Base-by-base conservation (phyloP, 1,140 invertebrate species). In the Monochamus saltuarius region DNA sequence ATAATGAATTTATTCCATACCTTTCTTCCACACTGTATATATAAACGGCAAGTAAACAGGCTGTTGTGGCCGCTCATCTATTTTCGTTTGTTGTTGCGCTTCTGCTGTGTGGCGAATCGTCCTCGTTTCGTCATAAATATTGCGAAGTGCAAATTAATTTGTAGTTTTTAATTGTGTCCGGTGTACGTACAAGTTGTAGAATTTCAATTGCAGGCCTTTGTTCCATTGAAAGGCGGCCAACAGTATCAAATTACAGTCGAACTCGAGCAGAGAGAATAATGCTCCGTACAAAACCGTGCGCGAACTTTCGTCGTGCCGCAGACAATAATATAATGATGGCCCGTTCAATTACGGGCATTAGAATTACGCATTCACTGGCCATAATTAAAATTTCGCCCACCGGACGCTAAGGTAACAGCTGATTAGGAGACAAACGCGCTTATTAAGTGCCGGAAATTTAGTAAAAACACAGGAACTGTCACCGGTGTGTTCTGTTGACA, bases 141-240 rank as follows among this genome's bases (percentile, higher is more conserved):
- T 54, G 39, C 38, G n/a, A 36, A 47, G 59, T 19, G 49, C 46
- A 62, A 57, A 62, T 62, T 62, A 62, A 62, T 62, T 62, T 57
- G 60, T 62, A 58, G 54, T 62, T 62, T 62, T 62, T 62, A 62
- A 62, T 62, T 62, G 55, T 62, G 54, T 62, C 60, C 54, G 60
- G 59, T 61, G 52, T 55, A 55, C 17, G 51, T 57, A 58, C 54
- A 36, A 58, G 13, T 62, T 51, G 54, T 57, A 58, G 47, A 50
- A 58, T 62, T 62, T 62, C 53, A 62, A 62, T 57, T 62, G 54
- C 34, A 29, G 38, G 10, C 60, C 59, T 63, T 63, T 54, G 50
- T 59, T 59, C 36, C 50, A 59, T 53, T 49, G 45, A 61, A 61
- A 57, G 37, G 51, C 56, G 56, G 40, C 61, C 61, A 63, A 59